Evolutionary conservation across 2,113 vertebrate species (phyloP).

Genomic region (Glaucomys volans): DNA sequence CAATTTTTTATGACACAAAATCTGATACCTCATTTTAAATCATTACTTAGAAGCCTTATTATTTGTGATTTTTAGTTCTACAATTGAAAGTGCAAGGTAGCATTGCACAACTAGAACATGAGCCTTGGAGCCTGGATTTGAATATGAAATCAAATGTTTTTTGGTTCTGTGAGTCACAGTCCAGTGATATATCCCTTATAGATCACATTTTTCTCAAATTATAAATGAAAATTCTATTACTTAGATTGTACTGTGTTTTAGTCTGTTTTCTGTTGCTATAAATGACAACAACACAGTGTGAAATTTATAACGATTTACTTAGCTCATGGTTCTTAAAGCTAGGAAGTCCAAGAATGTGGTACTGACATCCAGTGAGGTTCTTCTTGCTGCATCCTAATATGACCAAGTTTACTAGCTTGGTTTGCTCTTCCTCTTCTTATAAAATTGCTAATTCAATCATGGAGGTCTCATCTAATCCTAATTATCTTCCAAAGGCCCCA

Average conservation of each 20-base stretch:
- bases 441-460: not conserved
- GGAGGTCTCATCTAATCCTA: not conserved
- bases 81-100: not conserved
- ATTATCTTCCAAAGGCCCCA: not conserved
- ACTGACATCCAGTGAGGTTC: not conserved
- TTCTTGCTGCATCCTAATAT: not conserved
- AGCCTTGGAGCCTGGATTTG: not conserved
- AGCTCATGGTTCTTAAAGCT: not conserved
- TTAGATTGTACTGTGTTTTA: not conserved
- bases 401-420: not conserved
- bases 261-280: not conserved
- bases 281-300: not conserved
- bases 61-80: conserved; percentile 66
- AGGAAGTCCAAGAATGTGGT: not conserved
- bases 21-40: conserved; percentile 62
- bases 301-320: not conserved
- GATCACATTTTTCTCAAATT: not conserved
- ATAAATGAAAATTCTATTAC: conserved; percentile 34
- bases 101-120: not conserved
- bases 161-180: not conserved
- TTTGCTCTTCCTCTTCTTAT: not conserved
- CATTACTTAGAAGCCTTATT: conserved; percentile 52
- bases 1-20: conserved; percentile 58
- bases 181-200: not conserved
- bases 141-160: not conserved